These are phyloP conservation scores for Conus canariensis DNA, from an alignment of 2,888 invertebrate species.

Conservation along the genomic window DNA sequence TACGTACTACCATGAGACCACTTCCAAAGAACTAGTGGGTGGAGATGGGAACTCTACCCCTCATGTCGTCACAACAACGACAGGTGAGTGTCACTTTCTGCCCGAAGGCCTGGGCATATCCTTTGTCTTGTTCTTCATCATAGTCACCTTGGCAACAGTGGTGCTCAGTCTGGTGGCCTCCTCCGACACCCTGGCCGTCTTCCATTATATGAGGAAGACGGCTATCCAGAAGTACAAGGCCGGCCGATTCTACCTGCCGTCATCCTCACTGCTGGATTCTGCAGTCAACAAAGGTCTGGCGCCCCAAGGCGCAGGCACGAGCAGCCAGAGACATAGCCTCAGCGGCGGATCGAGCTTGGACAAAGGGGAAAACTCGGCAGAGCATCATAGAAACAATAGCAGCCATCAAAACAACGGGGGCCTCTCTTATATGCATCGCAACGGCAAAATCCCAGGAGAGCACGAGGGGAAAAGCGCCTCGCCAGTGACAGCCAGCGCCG, in stretches of 20 bases:
- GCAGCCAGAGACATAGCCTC: background rate
- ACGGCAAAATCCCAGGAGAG: background rate
- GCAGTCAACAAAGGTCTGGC: background rate
- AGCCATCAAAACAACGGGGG: background rate
- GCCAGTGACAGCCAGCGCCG: background rate
- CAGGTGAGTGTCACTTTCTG: constrained; percentile 61
- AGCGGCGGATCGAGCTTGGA: background rate
- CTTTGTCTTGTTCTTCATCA: constrained; percentile 59
- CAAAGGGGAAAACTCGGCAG: background rate
- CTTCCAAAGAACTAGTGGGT: background rate
- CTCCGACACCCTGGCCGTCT: constrained; percentile 60
- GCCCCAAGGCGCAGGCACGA: background rate
- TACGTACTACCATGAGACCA: constrained; percentile 32
- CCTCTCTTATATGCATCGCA: no score
- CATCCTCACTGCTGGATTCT: background rate
- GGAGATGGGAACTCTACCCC: background rate
- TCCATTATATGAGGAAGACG: constrained; percentile 61
- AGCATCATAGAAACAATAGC: background rate
- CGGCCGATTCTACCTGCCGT: constrained; percentile 61
- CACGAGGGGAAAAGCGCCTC: background rate
- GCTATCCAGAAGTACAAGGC: constrained; percentile 65
- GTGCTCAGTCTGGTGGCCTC: constrained; percentile 59
- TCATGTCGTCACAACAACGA: background rate
- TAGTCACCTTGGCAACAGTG: constrained; percentile 55
- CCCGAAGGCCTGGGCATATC: constrained; percentile 61